Conservation (phyloP, 64 coral and sea anemone genomes). For the Montipora cactus region DNA sequence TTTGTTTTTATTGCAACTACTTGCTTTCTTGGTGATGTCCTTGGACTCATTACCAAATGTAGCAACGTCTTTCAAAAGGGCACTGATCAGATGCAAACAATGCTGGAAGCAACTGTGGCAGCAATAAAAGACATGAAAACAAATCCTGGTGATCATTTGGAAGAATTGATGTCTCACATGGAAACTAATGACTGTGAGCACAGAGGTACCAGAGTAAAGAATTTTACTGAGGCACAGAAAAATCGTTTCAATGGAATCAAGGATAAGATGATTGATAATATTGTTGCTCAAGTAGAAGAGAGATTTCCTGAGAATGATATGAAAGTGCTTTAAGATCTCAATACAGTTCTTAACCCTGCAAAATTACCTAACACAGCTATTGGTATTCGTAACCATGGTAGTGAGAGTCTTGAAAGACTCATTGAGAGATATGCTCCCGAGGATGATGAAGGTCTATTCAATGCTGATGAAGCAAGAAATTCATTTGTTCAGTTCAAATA, state of each 20-base stretch:
- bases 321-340: slow-evolving; percentile 35
- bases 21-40: slow-evolving; percentile 22
- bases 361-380: slow-evolving; percentile 8
- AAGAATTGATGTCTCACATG: slow-evolving; percentile 2
- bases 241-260: slow-evolving; percentile 44
- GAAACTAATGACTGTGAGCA: slow-evolving; percentile 39
- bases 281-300: slow-evolving; percentile 21
- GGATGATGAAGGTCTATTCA: background rate
- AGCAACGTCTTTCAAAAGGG: slow-evolving; percentile 52
- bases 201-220: slow-evolving; percentile 10
- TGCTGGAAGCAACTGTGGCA: slow-evolving; percentile 40
- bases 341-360: background rate
- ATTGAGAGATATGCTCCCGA: background rate
- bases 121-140: slow-evolving; percentile 34
- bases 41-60: slow-evolving; percentile 10
- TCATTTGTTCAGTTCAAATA: background rate
- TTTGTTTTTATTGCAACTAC: slow-evolving; percentile 45
- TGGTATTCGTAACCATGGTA: background rate
- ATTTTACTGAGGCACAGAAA: slow-evolving; percentile 28
- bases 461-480: background rate
- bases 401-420: background rate
- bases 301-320: slow-evolving; percentile 52
- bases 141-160: slow-evolving; percentile 13
- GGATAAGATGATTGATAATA: slow-evolving; percentile 5
- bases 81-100: slow-evolving; percentile 42